These are phyloP conservation scores for Pristionchus japonicus DNA, from an alignment of 2,888 invertebrate genomes.

Conservation along the genomic window DNA sequence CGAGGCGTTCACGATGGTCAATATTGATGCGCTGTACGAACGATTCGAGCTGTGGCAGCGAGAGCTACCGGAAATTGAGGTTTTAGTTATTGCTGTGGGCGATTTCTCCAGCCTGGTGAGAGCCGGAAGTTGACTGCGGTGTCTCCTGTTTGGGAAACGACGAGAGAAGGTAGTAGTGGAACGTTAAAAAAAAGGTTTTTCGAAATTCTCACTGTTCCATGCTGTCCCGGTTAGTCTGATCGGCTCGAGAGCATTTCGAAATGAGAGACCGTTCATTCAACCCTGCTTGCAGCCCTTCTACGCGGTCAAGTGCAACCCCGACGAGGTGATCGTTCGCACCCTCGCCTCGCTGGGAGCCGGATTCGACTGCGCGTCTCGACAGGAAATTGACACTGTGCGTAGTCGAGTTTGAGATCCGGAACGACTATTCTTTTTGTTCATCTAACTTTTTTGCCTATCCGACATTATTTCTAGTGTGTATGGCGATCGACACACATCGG, in stretches of 20 bases:
- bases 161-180: too few species aligned
- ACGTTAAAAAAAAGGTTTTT: too few species aligned
- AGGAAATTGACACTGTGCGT: neutral
- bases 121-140: too few species aligned
- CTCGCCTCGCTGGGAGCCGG: neutral
- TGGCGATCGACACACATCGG: too few species aligned
- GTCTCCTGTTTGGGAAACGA: too few species aligned
- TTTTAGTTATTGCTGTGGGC: too few species aligned
- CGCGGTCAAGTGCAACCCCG: neutral
- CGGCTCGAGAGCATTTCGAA: neutral
- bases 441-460: too few species aligned
- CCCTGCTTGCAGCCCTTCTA: neutral
- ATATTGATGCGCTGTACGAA: slow-evolving; percentile 59
- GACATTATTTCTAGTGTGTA: too few species aligned
- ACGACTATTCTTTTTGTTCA: neutral
- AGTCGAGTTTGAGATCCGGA: too few species aligned
- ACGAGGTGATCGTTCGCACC: neutral
- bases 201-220: too few species aligned
- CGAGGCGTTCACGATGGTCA: slow-evolving; percentile 66
- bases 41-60: slow-evolving; percentile 82
- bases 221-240: too few species aligned
- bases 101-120: too few species aligned
- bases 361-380: neutral
- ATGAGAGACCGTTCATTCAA: neutral
- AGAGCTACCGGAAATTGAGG: slow-evolving; percentile 79